Evolutionary conservation across 2,113 vertebrate species (phyloP).

Genomic region (Polyodon spathula): DNA sequence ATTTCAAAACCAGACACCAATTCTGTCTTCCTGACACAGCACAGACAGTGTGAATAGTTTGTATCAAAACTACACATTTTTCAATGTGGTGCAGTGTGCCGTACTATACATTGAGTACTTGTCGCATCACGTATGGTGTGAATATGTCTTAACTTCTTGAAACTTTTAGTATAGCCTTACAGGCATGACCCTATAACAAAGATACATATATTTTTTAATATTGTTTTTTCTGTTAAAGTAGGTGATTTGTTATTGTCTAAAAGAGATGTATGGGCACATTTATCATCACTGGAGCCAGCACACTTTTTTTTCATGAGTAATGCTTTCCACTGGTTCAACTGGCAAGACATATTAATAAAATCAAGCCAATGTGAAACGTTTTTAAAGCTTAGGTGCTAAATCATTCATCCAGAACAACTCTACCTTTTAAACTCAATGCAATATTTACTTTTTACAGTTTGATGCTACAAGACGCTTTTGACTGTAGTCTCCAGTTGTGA

Average conservation of each 20-base stretch:
- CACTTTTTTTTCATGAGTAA: constrained; percentile 15
- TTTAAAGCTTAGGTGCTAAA: constrained; percentile 20
- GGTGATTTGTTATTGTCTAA: constrained; percentile 17
- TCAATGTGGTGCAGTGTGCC: no score
- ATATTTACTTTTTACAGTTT: no score
- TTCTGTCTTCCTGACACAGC: no score
- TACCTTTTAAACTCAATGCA: no score
- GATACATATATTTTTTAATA: neutral
- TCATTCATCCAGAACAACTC: neutral
- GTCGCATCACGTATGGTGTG: no score
- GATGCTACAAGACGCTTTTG: no score
- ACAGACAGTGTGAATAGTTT: no score
- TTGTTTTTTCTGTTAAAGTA: constrained; percentile 12
- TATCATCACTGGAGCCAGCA: constrained; percentile 16
- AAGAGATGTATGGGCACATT: constrained; percentile 8
- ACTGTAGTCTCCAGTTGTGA: no score
- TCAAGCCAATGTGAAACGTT: constrained; percentile 10
- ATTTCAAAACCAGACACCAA: no score
- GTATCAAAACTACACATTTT: no score
- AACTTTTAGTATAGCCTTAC: neutral
- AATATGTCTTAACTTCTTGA: neutral
- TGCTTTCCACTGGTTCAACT: constrained; percentile 18
- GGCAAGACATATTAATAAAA: constrained; percentile 29
- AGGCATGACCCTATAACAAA: neutral
- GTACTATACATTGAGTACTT: no score